phyloP scores from a whole-genome alignment of 2,797 vertebrate genomes.

The Podarcis siculus region DNA sequence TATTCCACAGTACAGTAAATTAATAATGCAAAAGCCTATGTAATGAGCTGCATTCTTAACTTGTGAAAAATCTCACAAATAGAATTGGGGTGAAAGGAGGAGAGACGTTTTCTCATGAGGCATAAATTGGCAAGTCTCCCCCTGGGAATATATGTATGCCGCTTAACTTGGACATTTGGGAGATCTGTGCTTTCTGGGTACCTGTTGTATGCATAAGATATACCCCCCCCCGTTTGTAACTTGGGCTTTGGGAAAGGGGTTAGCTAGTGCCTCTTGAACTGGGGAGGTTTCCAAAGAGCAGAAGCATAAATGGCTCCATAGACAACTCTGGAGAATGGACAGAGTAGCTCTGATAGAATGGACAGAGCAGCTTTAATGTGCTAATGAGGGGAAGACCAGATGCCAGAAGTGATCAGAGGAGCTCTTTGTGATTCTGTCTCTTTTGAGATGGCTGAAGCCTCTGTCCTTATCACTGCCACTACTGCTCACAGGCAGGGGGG shows the following conservation, averaged over 20 bases:
- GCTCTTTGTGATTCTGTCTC: constrained; percentile 77
- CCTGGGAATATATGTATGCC: constrained; percentile 25
- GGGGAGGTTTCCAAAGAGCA: constrained; percentile 70
- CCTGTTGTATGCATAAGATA: constrained; percentile 49
- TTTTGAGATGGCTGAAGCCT: constrained; percentile 75
- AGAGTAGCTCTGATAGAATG: constrained; percentile 78
- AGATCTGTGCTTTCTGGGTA: constrained; percentile 19
- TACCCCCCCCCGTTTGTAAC: constrained; percentile 47
- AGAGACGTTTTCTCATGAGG: constrained; percentile 17
- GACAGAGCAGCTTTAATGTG: constrained; percentile 83
- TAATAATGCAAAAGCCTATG: constrained; percentile 3
- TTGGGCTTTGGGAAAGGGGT: constrained; percentile 68
- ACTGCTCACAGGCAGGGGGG: constrained; percentile 54
- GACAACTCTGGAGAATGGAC: constrained; percentile 72
- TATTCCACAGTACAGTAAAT: constrained; percentile 13
- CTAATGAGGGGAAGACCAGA: constrained; percentile 81
- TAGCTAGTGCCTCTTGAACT: constrained; percentile 78
- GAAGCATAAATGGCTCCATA: constrained; percentile 73
- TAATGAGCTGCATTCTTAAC: constrained; percentile 26
- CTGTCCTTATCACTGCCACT: constrained; percentile 71
- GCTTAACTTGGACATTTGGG: constrained; percentile 42
- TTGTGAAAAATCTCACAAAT: accelerated
- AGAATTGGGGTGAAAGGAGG: not conserved
- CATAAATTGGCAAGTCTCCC: not conserved
- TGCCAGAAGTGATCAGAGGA: constrained; percentile 75